Percentiles rank a stretch among this genome's conserved stretches.
phyloP scores from a whole-genome alignment of 2,888 invertebrate species.

The Andrena fulva region DNA sequence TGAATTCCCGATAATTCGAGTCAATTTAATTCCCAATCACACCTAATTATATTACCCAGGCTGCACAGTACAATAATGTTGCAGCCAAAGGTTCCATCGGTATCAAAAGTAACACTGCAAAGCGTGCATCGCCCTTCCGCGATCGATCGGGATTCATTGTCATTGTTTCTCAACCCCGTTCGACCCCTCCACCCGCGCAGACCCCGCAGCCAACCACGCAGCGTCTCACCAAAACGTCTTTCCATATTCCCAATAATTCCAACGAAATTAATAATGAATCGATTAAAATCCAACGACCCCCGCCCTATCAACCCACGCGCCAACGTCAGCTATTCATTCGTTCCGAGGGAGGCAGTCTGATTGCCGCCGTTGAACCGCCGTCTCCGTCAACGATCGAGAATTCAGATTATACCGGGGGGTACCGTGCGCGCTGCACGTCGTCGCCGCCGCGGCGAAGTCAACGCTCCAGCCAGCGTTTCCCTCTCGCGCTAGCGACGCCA shows the following conservation, averaged over 20 bases:
- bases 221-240: neutral
- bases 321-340: neutral
- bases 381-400: neutral
- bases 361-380: constrained; percentile 1
- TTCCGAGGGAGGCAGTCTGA: neutral
- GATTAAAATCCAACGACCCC: neutral
- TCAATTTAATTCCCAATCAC: no score
- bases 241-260: neutral
- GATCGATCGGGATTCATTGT: neutral
- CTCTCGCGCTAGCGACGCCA: constrained; percentile 7
- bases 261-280: neutral
- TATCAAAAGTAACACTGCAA: no score
- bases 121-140: neutral
- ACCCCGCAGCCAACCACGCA: neutral
- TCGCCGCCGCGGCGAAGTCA: neutral
- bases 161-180: neutral
- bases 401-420: neutral
- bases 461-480: constrained; percentile 10
- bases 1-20: no score
- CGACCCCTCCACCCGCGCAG: neutral
- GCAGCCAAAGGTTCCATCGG: no score
- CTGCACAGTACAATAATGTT: no score
- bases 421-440: neutral
- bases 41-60: no score
- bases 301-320: neutral